These are phyloP conservation scores for Magallana gigas DNA, from an alignment of 1,140 invertebrate genomes.

Conservation along the genomic window DNA sequence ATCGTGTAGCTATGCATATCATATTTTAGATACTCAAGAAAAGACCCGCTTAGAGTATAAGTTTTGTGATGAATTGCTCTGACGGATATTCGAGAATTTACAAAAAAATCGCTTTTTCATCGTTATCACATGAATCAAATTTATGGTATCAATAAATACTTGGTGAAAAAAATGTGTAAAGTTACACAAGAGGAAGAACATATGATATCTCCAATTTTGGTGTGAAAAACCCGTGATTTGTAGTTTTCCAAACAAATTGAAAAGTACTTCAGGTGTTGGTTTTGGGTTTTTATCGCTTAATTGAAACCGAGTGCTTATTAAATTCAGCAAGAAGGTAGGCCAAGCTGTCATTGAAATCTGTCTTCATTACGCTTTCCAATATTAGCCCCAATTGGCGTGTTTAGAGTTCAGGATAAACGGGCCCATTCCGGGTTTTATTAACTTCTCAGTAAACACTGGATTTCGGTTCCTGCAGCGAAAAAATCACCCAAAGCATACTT, in stretches of 20 bases:
- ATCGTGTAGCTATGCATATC: conserved; percentile 1
- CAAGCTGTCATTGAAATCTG: neutral
- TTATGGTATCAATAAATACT: conserved; percentile 30
- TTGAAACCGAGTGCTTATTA: conserved; percentile 11
- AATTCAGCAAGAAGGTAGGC: neutral
- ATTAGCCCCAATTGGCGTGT: neutral
- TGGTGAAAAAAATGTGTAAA: neutral
- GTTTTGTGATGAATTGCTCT: conserved; percentile 24
- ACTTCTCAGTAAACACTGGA: conserved; percentile 18
- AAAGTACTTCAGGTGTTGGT: conserved; percentile 35
- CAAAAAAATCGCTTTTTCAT: conserved; percentile 1
- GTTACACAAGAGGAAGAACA: conserved; percentile 15
- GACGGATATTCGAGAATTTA: conserved; percentile 30
- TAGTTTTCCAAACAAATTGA: conserved; percentile 18
- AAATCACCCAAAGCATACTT: conserved; percentile 13
- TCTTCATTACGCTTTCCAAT: neutral
- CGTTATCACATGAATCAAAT: conserved; percentile 23
- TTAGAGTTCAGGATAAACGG: conserved; percentile 4
- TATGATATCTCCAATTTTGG: neutral
- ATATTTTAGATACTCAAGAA: conserved; percentile 28
- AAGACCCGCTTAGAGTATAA: neutral
- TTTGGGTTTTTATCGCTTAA: conserved; percentile 14
- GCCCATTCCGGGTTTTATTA: conserved; percentile 8
- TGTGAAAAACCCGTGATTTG: conserved; percentile 22
- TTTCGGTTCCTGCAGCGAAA: neutral